Percentiles rank a stretch among this genome's conserved stretches.
These are phyloP conservation scores for Eublepharis macularius DNA, from an alignment of 2,113 vertebrate genomes.

Conservation along the genomic window DNA sequence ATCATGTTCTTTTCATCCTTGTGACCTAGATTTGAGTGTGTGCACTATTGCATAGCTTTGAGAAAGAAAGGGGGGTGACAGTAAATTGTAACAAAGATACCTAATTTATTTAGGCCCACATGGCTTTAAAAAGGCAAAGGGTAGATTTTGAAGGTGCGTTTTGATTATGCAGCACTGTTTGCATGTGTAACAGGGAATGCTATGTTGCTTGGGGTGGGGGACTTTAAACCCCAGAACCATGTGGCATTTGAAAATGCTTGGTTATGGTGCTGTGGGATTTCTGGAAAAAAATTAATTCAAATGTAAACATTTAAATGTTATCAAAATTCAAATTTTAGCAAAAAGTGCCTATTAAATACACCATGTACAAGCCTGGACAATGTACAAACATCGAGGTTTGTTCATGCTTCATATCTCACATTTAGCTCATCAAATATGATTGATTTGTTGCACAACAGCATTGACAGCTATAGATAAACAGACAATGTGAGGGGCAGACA, in stretches of 20 bases:
- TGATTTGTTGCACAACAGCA: no score
- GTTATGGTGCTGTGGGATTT: neutral
- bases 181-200: neutral
- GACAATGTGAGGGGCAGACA: no score
- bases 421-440: no score
- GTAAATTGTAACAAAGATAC: neutral
- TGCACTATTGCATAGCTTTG: neutral
- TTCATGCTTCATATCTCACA: no score
- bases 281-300: no score
- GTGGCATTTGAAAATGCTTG: neutral
- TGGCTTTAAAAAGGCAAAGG: neutral
- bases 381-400: no score
- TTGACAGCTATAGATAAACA: no score
- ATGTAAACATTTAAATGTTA: no score
- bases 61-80: neutral
- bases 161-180: neutral
- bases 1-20: neutral
- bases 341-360: no score
- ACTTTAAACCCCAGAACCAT: neutral
- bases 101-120: neutral
- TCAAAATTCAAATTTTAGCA: no score
- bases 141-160: neutral
- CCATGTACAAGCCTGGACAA: no score
- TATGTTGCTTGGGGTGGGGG: neutral
- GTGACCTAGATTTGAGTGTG: neutral